A percentile compares a stretch with the other conserved stretches of the same genome.
phyloP scores from a whole-genome alignment of 2,113 vertebrate genomes.

The Eublepharis macularius region DNA sequence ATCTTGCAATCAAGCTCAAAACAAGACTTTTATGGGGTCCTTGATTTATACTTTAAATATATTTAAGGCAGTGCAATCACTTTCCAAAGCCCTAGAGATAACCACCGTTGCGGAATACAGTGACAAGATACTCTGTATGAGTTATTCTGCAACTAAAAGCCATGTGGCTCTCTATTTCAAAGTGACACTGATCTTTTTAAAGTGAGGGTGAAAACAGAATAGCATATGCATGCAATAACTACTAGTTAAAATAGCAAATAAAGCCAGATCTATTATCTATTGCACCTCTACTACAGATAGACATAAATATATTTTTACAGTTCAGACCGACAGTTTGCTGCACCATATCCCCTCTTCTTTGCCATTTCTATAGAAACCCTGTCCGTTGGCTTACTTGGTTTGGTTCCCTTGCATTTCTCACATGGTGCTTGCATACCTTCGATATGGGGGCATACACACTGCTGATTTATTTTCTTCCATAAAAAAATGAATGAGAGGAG shows the following conservation, averaged over 20 bases:
- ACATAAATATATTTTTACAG: neutral
- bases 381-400: neutral
- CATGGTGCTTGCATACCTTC: neutral
- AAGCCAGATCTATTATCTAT: neutral
- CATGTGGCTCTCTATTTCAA: neutral
- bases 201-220: conserved; percentile 5
- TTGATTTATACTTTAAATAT: conserved; percentile 53
- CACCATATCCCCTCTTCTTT: neutral
- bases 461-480: neutral
- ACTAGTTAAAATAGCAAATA: neutral
- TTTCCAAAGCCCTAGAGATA: conserved; percentile 22
- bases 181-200: neutral
- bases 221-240: neutral
- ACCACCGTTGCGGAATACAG: conserved; percentile 9
- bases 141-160: conserved; percentile 30
- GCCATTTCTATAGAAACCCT: neutral
- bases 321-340: neutral
- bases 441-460: too few species aligned
- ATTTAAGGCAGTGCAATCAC: conserved; percentile 8
- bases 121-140: conserved; percentile 15
- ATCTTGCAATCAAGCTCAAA: conserved; percentile 39
- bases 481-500: neutral
- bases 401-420: neutral
- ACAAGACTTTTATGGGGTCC: conserved; percentile 12
- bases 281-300: conserved; percentile 3